A percentile compares a stretch with the other conserved stretches of the same genome.
Evolutionary conservation across 2,888 invertebrate species (phyloP).

Genomic region (Ornithoptera alexandrae): DNA sequence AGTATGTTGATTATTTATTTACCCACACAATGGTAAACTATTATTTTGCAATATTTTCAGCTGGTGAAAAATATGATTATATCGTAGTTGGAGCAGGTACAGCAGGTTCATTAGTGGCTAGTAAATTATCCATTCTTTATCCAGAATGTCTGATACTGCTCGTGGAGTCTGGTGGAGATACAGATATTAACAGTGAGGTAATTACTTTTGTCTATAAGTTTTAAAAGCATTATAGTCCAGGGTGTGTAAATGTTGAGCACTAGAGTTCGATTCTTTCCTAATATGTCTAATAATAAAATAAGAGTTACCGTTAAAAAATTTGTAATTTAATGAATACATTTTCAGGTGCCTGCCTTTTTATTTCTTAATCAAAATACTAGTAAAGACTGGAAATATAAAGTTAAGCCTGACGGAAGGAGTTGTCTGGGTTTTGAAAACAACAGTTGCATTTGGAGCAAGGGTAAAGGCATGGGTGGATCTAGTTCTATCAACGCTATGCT

Average conservation of each 20-base stretch:
- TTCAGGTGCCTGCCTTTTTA: slow-evolving; percentile 58
- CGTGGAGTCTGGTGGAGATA: slow-evolving; percentile 74
- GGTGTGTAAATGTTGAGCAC: too few species aligned
- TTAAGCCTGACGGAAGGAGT: slow-evolving; percentile 54
- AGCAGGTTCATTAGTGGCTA: slow-evolving; percentile 77
- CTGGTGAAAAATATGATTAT: slow-evolving; percentile 61
- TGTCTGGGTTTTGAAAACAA: slow-evolving; percentile 60
- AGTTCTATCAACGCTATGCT: slow-evolving; percentile 82
- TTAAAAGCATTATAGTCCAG: not conserved
- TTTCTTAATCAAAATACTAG: slow-evolving; percentile 50
- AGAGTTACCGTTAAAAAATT: not conserved
- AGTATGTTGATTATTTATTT: too few species aligned
- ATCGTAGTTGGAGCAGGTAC: slow-evolving; percentile 78
- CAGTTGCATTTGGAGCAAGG: slow-evolving; percentile 81
- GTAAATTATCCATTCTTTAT: slow-evolving; percentile 52
- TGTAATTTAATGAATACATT: slow-evolving; percentile 21
- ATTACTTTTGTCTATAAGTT: slow-evolving; percentile 30
- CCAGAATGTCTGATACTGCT: slow-evolving; percentile 54
- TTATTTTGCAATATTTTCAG: slow-evolving; percentile 39
- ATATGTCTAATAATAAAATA: not conserved
- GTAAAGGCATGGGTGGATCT: slow-evolving; percentile 82
- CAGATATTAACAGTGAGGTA: slow-evolving; percentile 66
- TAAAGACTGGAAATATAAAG: slow-evolving; percentile 79
- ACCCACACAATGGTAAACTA: too few species aligned
- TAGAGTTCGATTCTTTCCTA: not conserved